Conservation (phyloP, 2,888 invertebrate genomes). For the Venusia cambrica region DNA sequence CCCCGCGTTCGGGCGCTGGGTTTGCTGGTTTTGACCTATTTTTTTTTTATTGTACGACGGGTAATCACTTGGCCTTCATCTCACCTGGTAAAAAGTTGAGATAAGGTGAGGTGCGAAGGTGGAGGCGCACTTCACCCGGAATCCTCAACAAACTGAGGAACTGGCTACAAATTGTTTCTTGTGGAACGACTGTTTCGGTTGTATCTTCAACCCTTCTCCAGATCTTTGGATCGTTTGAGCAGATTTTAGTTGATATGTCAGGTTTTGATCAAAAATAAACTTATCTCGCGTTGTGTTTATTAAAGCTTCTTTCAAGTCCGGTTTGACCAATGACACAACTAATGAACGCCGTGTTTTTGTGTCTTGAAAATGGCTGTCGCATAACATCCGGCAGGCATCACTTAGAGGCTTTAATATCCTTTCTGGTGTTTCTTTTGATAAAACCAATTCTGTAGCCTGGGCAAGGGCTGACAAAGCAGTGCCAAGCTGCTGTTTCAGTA, state of each 20-base stretch:
- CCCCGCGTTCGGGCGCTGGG: too few species aligned
- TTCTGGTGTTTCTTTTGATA: constrained; percentile 1
- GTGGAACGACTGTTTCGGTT: too few species aligned
- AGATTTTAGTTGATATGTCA: constrained; percentile 1
- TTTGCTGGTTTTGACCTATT: too few species aligned
- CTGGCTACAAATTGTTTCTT: too few species aligned
- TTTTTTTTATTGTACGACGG: too few species aligned
- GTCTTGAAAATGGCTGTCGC: constrained; percentile 5
- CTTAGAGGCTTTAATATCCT: constrained; percentile 2
- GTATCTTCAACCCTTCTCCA: constrained; percentile 3
- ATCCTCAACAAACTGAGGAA: too few species aligned
- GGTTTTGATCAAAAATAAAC: constrained; percentile 5
- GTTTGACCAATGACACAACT: background rate
- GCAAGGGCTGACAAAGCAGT: constrained; percentile 6
- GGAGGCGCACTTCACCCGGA: too few species aligned
- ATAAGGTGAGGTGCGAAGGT: too few species aligned
- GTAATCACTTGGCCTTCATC: too few species aligned
- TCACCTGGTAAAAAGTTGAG: too few species aligned
- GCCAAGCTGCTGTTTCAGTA: constrained; percentile 1
- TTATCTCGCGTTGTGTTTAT: background rate
- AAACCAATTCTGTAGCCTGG: background rate
- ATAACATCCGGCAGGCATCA: constrained; percentile 7
- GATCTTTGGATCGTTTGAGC: constrained; percentile 7
- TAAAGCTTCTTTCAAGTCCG: background rate
- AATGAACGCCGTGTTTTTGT: background rate